Conservation (phyloP, 2,113 vertebrate species). For the Pardalotus punctatus region DNA sequence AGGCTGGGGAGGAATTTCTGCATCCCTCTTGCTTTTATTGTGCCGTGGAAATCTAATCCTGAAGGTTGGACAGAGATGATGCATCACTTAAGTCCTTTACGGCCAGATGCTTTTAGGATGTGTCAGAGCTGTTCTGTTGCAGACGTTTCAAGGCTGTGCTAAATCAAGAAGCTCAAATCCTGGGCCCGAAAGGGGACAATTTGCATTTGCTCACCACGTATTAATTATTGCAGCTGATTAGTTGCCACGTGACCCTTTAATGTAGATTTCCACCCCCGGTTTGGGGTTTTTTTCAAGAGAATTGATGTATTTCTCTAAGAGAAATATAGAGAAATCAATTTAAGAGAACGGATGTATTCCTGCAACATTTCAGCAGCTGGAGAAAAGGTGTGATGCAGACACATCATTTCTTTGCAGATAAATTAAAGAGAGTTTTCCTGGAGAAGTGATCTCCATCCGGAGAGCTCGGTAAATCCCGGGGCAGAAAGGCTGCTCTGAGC, state of each 20-base stretch:
- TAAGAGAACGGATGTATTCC: not conserved
- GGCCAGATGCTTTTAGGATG: not conserved
- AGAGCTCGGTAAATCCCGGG: rapidly evolving
- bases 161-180: not conserved
- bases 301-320: too few species aligned
- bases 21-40: not conserved
- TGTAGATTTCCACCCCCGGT: rapidly evolving
- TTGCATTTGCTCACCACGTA: rapidly evolving
- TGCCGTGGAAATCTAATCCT: not conserved
- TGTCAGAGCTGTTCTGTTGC: not conserved
- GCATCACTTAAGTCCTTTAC: not conserved
- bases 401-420: rapidly evolving
- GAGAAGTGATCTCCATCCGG: not conserved
- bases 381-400: not conserved
- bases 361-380: not conserved
- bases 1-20: not conserved
- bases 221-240: not conserved
- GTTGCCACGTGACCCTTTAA: rapidly evolving
- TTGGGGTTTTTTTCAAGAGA: not conserved
- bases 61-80: not conserved
- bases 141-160: not conserved
- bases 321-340: too few species aligned
- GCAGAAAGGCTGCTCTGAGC: not conserved
- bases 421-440: not conserved
- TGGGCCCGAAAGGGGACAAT: not conserved